phyloP scores from a whole-genome alignment of 2,797 vertebrate genomes.

The Chiroxiphia lanceolata region DNA sequence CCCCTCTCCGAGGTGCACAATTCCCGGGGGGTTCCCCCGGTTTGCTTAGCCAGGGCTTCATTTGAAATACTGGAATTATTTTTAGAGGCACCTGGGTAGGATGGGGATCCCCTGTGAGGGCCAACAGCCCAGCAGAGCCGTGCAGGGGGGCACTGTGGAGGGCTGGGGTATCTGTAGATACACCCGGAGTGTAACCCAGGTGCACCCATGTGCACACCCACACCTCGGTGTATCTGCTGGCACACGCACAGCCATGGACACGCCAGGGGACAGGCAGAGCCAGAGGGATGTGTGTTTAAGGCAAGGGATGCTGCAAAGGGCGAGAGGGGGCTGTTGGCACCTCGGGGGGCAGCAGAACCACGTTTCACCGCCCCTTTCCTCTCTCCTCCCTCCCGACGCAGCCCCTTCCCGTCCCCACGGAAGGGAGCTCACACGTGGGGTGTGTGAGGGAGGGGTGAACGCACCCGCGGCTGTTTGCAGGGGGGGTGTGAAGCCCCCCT shows the following conservation, averaged over 20 bases:
- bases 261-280: rapidly evolving
- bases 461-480: not conserved
- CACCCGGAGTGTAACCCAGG: not conserved
- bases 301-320: not conserved
- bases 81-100: not conserved
- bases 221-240: rapidly evolving
- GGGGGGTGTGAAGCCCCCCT: not conserved
- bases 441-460: not conserved
- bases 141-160: not conserved
- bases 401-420: not conserved
- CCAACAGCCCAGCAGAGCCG: not conserved
- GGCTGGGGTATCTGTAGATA: not conserved
- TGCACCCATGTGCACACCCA: not conserved
- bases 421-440: rapidly evolving
- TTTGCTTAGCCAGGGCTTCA: not conserved
- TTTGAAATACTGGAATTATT: rapidly evolving
- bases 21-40: rapidly evolving
- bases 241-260: rapidly evolving
- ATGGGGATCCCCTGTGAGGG: not conserved
- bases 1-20: rapidly evolving
- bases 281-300: rapidly evolving
- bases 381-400: not conserved
- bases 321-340: rapidly evolving
- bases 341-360: not conserved
- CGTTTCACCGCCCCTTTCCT: not conserved